These are phyloP conservation scores for Mus spicilegus DNA, from an alignment of 2,113 vertebrate genomes.

Conservation along the genomic window DNA sequence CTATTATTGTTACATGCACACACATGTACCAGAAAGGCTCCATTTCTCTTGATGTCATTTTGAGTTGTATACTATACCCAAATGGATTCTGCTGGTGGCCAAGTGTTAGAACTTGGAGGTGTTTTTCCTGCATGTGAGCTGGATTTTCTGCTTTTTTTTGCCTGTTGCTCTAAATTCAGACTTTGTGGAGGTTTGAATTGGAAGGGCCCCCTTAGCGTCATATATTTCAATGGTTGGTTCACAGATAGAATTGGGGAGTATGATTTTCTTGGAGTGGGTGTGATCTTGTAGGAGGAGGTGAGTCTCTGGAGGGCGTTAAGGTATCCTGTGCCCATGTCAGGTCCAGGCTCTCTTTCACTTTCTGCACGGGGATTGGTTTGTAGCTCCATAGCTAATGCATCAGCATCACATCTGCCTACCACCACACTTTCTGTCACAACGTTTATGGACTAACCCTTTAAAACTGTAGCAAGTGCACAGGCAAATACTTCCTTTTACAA, in stretches of 20 bases:
- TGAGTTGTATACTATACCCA: neutral
- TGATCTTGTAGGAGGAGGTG: too few species aligned
- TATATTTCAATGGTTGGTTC: neutral
- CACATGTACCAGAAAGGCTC: neutral
- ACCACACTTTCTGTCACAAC: too few species aligned
- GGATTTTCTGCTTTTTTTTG: neutral
- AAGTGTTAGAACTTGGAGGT: neutral
- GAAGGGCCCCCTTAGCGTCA: neutral
- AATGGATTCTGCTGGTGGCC: too few species aligned
- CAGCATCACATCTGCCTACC: fast-evolving
- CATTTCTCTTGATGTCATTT: neutral
- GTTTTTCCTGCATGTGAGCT: neutral
- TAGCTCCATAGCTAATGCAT: neutral
- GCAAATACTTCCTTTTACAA: neutral
- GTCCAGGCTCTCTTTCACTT: neutral
- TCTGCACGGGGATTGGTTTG: neutral
- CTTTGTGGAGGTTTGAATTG: too few species aligned
- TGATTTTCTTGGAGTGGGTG: neutral
- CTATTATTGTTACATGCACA: neutral
- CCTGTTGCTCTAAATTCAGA: neutral
- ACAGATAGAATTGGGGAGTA: neutral
- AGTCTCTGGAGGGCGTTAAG: too few species aligned
- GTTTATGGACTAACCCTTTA: neutral
- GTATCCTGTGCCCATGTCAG: neutral
- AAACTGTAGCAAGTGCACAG: neutral